Evolutionary conservation across 2,797 vertebrate genomes (phyloP).

Genomic region (Poeciliopsis infans): DNA sequence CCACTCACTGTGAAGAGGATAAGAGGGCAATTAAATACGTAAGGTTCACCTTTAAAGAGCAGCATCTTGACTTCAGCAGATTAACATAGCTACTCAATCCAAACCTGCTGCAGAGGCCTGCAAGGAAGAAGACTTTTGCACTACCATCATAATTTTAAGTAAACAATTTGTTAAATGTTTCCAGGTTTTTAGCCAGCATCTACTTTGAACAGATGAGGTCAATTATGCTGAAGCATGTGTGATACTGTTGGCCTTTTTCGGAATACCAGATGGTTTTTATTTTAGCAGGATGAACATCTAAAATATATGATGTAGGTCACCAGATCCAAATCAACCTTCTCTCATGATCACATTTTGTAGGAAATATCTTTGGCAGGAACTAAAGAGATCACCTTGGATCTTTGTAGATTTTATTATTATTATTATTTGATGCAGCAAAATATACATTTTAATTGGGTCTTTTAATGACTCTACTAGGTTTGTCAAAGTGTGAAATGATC

Average conservation of each 20-base stretch:
- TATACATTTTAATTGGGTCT: background rate
- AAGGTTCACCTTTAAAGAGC: background rate
- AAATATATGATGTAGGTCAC: background rate
- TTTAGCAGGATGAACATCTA: background rate
- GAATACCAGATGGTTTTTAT: background rate
- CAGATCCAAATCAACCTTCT: background rate
- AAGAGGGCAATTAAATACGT: background rate
- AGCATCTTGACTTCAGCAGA: background rate
- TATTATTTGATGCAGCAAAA: background rate
- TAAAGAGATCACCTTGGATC: background rate
- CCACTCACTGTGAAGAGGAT: background rate
- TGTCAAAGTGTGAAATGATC: background rate
- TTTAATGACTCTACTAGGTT: background rate
- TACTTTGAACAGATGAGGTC: background rate
- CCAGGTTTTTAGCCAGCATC: background rate
- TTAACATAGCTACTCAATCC: background rate
- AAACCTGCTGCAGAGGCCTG: background rate
- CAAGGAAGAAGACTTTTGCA: background rate
- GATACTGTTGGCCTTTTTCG: background rate
- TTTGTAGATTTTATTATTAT: background rate
- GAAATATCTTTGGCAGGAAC: background rate
- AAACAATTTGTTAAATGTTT: background rate
- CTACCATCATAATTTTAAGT: background rate
- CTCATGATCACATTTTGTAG: background rate
- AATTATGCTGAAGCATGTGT: background rate